Conservation (phyloP, 2,797 vertebrate species). For the Vireo griseus region DNA sequence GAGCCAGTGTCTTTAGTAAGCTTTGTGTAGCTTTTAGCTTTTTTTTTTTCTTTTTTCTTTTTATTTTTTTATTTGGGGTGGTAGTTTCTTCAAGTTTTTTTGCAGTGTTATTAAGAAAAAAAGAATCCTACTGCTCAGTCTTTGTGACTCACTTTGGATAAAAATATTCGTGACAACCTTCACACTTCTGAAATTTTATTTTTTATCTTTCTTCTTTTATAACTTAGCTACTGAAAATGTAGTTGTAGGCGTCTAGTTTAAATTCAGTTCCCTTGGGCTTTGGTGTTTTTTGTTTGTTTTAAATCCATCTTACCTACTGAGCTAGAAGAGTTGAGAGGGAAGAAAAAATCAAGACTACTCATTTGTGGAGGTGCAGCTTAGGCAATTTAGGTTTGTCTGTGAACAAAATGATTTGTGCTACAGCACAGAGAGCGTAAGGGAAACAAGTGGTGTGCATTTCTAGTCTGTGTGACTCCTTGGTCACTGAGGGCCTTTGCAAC, state of each 20-base stretch:
- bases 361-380: not conserved
- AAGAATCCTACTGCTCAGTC: not conserved
- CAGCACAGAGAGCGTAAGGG: too few species aligned
- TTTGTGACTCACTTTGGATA: conserved; percentile 50
- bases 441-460: not conserved
- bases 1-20: not conserved
- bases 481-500: not conserved
- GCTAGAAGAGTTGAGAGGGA: not conserved
- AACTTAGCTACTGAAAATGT: conserved; percentile 19
- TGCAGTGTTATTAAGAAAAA: not conserved
- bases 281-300: not conserved
- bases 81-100: not conserved
- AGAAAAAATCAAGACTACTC: not conserved
- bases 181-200: conserved; percentile 22
- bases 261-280: not conserved
- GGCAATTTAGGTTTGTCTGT: not conserved
- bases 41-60: not conserved
- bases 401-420: not conserved
- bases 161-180: conserved; percentile 53
- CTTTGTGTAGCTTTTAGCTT: not conserved
- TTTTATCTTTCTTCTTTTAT: conserved; percentile 40
- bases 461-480: not conserved
- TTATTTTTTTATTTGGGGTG: not conserved
- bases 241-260: conserved; percentile 34
- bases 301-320: conserved; percentile 7